phyloP scores from a whole-genome alignment of 2,113 vertebrate genomes.

The Dunckerocampus dactyliophorus region DNA sequence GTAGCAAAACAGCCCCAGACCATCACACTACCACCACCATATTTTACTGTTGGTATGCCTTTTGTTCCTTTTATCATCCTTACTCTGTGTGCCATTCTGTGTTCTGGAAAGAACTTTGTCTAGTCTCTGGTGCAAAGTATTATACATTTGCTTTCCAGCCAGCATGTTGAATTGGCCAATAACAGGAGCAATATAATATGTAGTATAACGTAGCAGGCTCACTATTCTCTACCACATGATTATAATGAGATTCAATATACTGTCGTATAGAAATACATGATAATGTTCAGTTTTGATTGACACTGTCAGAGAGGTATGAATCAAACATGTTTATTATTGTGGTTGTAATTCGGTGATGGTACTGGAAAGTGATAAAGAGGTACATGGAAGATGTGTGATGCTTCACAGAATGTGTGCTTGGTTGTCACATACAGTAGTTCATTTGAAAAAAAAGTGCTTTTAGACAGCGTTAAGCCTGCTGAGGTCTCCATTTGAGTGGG shows the following conservation, averaged over 20 bases:
- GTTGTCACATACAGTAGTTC: conserved; percentile 11
- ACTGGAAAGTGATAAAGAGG: neutral
- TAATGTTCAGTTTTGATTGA: neutral
- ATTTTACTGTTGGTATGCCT: too few relatives aligned
- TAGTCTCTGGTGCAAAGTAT: neutral
- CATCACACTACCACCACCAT: too few relatives aligned
- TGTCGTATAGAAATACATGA: neutral
- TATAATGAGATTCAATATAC: neutral
- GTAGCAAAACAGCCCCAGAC: too few relatives aligned
- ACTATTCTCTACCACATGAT: neutral
- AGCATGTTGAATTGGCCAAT: neutral
- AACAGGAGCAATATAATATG: neutral
- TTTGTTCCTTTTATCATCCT: neutral
- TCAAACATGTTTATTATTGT: neutral
- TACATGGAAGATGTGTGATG: conserved; percentile 5
- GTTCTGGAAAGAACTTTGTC: neutral
- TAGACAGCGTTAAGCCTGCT: conserved; percentile 28
- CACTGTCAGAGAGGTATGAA: neutral
- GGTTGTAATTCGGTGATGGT: neutral
- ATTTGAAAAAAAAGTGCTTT: conserved; percentile 21
- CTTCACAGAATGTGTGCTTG: conserved; percentile 3
- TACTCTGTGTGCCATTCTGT: neutral
- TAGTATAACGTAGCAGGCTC: neutral
- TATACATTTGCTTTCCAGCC: neutral
- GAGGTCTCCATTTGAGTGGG: conserved; percentile 18